Conservation (phyloP, 2,113 vertebrate genomes). For the Saccopteryx leptura region DNA sequence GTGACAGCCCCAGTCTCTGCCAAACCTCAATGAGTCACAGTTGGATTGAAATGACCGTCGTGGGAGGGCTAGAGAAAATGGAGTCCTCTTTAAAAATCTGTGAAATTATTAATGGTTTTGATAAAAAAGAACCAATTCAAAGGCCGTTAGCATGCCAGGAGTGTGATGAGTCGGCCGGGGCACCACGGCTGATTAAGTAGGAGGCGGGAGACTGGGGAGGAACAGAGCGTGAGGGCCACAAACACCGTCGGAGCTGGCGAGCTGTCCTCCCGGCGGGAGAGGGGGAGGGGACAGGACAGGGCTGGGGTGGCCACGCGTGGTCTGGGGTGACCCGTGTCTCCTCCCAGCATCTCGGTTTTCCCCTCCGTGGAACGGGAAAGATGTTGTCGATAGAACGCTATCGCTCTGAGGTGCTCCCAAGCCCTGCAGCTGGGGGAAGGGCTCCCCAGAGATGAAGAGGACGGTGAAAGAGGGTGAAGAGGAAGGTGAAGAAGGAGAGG, state of each 20-base stretch:
- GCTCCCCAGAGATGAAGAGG: fast-evolving
- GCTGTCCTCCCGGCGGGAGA: no score
- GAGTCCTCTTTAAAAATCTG: background rate
- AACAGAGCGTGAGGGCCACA: fast-evolving
- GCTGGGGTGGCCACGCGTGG: background rate
- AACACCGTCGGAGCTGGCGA: fast-evolving
- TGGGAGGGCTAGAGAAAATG: background rate
- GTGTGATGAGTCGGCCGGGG: fast-evolving
- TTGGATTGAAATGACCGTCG: background rate
- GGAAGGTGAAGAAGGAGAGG: fast-evolving
- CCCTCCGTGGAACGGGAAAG: background rate
- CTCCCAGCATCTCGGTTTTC: background rate
- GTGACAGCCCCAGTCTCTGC: fast-evolving
- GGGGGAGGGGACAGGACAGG: background rate
- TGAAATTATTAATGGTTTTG: background rate
- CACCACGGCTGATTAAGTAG: fast-evolving
- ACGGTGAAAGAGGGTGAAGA: fast-evolving
- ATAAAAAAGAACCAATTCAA: background rate
- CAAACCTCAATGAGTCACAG: background rate
- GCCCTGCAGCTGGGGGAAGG: background rate
- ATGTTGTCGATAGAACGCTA: no score
- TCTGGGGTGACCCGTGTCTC: fast-evolving
- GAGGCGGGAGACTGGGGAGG: background rate
- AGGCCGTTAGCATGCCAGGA: background rate
- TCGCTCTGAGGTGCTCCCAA: no score